Conservation (phyloP, 1,140 invertebrate species). For the Odontomachus brunneus region DNA sequence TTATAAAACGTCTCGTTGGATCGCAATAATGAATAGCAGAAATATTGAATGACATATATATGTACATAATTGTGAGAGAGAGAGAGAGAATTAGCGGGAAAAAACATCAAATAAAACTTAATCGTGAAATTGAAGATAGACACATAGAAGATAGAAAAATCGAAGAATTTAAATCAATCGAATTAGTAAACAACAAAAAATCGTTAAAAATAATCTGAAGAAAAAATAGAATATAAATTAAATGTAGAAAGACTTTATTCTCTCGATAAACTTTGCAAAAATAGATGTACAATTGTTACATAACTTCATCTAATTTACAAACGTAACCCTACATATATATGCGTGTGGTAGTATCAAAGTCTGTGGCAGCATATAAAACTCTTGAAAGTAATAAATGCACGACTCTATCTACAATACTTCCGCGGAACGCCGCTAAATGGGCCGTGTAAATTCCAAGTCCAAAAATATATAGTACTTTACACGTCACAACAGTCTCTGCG, state of each 20-base stretch:
- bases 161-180: too few species aligned
- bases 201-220: neutral
- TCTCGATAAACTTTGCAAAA: slow-evolving; percentile 70
- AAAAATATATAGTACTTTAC: slow-evolving; percentile 44
- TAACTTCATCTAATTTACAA: slow-evolving; percentile 14
- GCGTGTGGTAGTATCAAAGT: slow-evolving; percentile 18
- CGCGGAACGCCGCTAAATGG: neutral
- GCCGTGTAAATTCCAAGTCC: slow-evolving; percentile 29
- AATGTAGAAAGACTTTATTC: slow-evolving; percentile 65
- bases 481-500: neutral
- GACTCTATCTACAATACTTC: slow-evolving; percentile 45
- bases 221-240: neutral
- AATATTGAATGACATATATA: neutral
- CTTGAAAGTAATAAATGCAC: slow-evolving; percentile 58
- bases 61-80: too few species aligned
- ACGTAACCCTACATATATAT: neutral
- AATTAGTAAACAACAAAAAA: neutral
- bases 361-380: slow-evolving; percentile 32
- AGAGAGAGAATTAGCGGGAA: too few species aligned
- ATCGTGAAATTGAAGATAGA: too few species aligned
- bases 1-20: neutral
- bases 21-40: neutral
- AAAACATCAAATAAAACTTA: too few species aligned
- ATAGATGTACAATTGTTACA: slow-evolving; percentile 73
- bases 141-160: too few species aligned